These are phyloP conservation scores for Barbus barbus DNA, from an alignment of 2,113 vertebrate genomes.

Conservation along the genomic window DNA sequence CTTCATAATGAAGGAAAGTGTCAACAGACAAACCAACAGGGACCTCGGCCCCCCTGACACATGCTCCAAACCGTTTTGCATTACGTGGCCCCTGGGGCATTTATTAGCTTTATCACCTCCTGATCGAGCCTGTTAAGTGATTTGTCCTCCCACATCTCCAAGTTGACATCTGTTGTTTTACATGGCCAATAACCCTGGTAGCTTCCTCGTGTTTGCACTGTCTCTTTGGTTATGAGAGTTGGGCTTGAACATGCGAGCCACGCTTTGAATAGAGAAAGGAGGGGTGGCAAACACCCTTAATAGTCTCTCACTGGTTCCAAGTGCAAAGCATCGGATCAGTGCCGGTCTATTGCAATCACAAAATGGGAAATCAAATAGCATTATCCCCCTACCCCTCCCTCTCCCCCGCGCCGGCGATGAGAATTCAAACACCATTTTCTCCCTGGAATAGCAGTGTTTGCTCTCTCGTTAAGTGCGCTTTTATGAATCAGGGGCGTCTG, in stretches of 20 bases:
- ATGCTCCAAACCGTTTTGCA: slow-evolving; percentile 83
- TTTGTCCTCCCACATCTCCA: slow-evolving; percentile 90
- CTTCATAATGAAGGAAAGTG: slow-evolving; percentile 94
- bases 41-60: slow-evolving; percentile 74
- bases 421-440: slow-evolving; percentile 92
- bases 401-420: slow-evolving; percentile 74
- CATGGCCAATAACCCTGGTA: slow-evolving; percentile 83
- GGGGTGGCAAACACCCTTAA: slow-evolving; percentile 92
- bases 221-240: slow-evolving; percentile 95
- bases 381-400: slow-evolving; percentile 76
- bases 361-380: slow-evolving; percentile 99
- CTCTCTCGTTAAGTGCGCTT: slow-evolving; percentile 94
- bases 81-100: slow-evolving; percentile 99
- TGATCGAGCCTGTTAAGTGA: slow-evolving; percentile 99
- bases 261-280: slow-evolving; percentile 82
- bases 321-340: slow-evolving; percentile 94
- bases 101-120: slow-evolving; percentile 99
- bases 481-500: slow-evolving; percentile 89
- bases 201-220: slow-evolving; percentile 91
- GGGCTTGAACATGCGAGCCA: slow-evolving; percentile 88
- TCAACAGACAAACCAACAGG: slow-evolving; percentile 84
- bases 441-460: slow-evolving; percentile 89
- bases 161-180: slow-evolving; percentile 99
- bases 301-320: slow-evolving; percentile 93
- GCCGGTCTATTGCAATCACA: slow-evolving; percentile 97